Conservation (phyloP, 1,140 invertebrate species). For the Ceratina japonica region DNA sequence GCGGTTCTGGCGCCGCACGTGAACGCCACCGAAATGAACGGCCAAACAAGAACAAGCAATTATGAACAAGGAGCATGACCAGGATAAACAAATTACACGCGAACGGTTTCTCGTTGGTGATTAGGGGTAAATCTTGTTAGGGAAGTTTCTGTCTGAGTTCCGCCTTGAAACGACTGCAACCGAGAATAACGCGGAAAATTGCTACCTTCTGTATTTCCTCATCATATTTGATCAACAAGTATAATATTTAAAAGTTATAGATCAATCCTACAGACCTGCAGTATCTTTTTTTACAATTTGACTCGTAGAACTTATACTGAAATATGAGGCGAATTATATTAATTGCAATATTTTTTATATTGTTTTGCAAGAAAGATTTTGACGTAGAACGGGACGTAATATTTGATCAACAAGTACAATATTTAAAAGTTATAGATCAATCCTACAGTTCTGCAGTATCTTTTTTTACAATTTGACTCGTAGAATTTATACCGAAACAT, state of each 20-base stretch:
- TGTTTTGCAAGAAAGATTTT: not conserved
- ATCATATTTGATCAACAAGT: not conserved
- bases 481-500: too few relatives aligned
- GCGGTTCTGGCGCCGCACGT: constrained; percentile 54
- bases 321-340: too few relatives aligned
- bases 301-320: too few relatives aligned
- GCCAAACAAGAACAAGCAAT: constrained; percentile 62
- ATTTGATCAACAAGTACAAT: not conserved
- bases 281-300: too few relatives aligned
- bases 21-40: constrained; percentile 43
- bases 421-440: not conserved
- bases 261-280: too few relatives aligned
- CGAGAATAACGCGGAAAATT: not conserved
- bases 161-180: constrained; percentile 17
- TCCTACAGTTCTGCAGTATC: too few relatives aligned
- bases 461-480: too few relatives aligned
- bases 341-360: too few relatives aligned
- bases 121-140: constrained; percentile 76
- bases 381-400: too few relatives aligned
- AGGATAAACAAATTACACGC: constrained; percentile 76
- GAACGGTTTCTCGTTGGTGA: constrained; percentile 75
- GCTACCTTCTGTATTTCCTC: not conserved
- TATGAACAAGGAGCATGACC: constrained; percentile 69
- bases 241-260: not conserved
- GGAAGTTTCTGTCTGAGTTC: constrained; percentile 63